Conservation (phyloP, 2,113 vertebrate species). For the Tachuris rubrigastra region DNA sequence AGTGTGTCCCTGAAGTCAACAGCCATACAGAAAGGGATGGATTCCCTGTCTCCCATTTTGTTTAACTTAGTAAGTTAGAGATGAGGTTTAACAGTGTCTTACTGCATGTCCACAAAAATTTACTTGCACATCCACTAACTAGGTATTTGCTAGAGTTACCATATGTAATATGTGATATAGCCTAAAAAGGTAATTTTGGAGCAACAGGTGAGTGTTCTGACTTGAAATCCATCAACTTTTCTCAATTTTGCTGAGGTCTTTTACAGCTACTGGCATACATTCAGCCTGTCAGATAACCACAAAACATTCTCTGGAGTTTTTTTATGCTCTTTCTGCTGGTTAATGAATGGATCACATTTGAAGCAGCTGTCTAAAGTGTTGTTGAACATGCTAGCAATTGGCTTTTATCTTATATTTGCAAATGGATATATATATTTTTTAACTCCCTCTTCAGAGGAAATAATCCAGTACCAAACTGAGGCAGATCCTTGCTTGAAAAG, state of each 20-base stretch:
- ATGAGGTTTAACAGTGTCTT: neutral
- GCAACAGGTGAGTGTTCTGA: neutral
- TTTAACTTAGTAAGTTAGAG: neutral
- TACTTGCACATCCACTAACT: rapidly evolving
- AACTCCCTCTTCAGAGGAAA: neutral
- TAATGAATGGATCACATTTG: neutral
- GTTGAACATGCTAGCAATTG: neutral
- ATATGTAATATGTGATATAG: neutral
- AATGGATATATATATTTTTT: neutral
- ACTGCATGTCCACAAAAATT: neutral
- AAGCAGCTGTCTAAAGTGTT: neutral
- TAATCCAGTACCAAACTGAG: neutral
- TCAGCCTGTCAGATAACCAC: neutral
- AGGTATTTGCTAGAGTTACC: neutral
- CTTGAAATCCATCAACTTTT: neutral
- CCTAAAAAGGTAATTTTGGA: neutral
- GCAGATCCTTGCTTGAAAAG: neutral
- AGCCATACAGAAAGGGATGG: neutral
- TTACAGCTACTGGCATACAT: neutral
- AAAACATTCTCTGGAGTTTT: neutral
- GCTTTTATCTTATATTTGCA: neutral
- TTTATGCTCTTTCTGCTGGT: neutral
- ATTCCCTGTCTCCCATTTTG: neutral
- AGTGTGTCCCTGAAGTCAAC: rapidly evolving
- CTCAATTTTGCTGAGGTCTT: neutral